A percentile compares a stretch with the other conserved stretches of the same genome.
Conservation (phyloP, 2,797 vertebrate species). For the Graptemys geographica region DNA sequence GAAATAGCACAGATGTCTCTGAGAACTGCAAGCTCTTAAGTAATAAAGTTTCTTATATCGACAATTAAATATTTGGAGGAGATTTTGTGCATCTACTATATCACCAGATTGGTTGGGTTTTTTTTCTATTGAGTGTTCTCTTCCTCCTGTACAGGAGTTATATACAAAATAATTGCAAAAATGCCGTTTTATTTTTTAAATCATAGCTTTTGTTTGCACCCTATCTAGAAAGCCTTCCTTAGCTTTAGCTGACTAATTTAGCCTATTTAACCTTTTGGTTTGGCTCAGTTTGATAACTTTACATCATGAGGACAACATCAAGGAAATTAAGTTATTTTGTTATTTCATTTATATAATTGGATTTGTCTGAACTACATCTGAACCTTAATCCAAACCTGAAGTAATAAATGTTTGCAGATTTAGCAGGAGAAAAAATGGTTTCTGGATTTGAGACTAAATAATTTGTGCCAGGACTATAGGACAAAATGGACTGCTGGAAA, state of each 20-base stretch:
- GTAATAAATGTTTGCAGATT: constrained; percentile 23
- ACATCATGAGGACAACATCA: constrained; percentile 54
- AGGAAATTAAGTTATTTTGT: constrained; percentile 76
- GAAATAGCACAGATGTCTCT: neutral
- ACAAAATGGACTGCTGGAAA: neutral
- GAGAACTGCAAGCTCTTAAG: neutral
- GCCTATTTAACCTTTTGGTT: constrained; percentile 63
- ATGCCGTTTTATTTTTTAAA: neutral
- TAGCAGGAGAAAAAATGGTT: neutral
- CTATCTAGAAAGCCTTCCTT: neutral
- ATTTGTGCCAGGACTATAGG: neutral
- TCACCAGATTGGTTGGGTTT: neutral
- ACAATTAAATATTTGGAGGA: neutral
- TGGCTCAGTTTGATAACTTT: constrained; percentile 67
- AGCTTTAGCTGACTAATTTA: constrained; percentile 47
- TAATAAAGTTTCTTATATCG: neutral
- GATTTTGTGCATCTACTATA: neutral
- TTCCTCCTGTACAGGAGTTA: neutral
- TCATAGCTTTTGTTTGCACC: constrained; percentile 8
- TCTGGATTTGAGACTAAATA: neutral
- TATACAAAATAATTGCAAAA: neutral
- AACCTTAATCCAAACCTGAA: constrained; percentile 64
- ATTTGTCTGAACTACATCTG: constrained; percentile 73
- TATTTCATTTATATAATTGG: constrained; percentile 74
- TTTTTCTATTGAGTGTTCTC: neutral